A percentile compares a stretch with the other conserved stretches of the same genome.
These are phyloP conservation scores for Myripristis murdjan DNA, from an alignment of 2,797 vertebrate species.

Conservation along the genomic window DNA sequence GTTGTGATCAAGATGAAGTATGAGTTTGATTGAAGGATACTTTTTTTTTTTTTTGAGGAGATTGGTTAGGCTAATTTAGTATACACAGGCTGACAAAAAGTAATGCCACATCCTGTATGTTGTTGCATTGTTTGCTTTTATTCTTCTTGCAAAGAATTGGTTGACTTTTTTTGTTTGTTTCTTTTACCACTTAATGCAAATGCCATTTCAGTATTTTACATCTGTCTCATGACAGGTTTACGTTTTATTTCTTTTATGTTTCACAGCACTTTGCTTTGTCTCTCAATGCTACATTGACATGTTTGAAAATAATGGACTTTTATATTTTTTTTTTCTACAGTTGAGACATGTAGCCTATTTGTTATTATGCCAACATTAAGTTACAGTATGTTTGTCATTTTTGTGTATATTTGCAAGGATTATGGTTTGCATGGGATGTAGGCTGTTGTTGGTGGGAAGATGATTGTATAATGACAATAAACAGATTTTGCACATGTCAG, in stretches of 20 bases:
- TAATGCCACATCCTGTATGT: constrained; percentile 25
- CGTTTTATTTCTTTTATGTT: constrained; percentile 35
- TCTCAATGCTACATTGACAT: constrained; percentile 6
- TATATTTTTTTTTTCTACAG: constrained; percentile 49
- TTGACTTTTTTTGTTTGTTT: constrained; percentile 32
- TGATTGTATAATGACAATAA: constrained; percentile 57
- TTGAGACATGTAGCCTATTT: constrained; percentile 21
- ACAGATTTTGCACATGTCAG: constrained; percentile 49
- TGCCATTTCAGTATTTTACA: constrained; percentile 61
- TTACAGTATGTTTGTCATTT: constrained; percentile 19
- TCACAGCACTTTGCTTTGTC: constrained; percentile 17
- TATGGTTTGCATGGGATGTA: constrained; percentile 12
- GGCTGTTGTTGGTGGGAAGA: constrained; percentile 9
- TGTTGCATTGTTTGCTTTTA: constrained; percentile 24
- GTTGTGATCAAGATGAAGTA: neutral
- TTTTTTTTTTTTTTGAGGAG: constrained; percentile 35
- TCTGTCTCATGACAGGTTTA: constrained; percentile 28
- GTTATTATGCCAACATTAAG: constrained; percentile 2
- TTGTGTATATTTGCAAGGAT: constrained; percentile 69
- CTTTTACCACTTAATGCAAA: constrained; percentile 9
- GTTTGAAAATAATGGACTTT: constrained; percentile 27
- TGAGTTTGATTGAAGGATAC: constrained; percentile 38
- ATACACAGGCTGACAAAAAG: neutral
- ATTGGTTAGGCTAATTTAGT: constrained; percentile 27
- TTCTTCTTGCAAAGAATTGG: constrained; percentile 11